Base-by-base conservation (phyloP, 2,113 vertebrate genomes). In the Hystrix brachyura region DNA sequence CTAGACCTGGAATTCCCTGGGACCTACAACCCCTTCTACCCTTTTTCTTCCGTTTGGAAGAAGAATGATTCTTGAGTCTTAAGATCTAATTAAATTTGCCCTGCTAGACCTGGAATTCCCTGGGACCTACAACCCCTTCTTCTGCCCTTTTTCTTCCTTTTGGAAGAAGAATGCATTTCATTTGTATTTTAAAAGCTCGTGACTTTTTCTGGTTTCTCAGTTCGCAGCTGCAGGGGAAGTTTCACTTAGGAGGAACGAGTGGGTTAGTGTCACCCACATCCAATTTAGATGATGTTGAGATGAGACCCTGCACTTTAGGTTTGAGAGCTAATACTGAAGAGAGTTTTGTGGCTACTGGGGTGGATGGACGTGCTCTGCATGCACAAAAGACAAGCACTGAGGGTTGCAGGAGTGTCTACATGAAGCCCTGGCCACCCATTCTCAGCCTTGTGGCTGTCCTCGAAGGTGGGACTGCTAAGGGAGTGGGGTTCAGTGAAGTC, bases 351-450 rank as follows among this genome's bases (percentile, higher is more conserved):
- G 4, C 15, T 13, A 4, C 67, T 57, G 2, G 9, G 18, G 62
- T 87, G 27, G 19, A 83, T 60, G 7, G 53, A 59, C 34, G 25
- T 27, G 15, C 59, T 87, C 27, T 62, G 38, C 2, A 67, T 43
- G 15, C 27, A 27, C 74, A 29, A 59, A 74, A 25, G 43, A n/a
- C 3, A 78, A 55, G 3, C 27, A n/a, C 46, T 12, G 23, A 7
- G 51, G 53, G n/a, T 1, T 7, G 34, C 7, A 78, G 17, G 27
- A 1, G 51, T 25, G 6, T 8, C 19, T 3, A 29, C 2, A 5
- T 19, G 32, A 72, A 43, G 7, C 4, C 38, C 19, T 78, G 27
- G 79, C 29, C 32, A 34, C 18, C 15, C 19, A 43, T 27, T 19
- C 76, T 29, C 51, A 79, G 34, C 32, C 51, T 7, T 43, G 11